These are phyloP conservation scores for Thomomys bottae DNA, from an alignment of 2,113 vertebrate species.

Conservation along the genomic window DNA sequence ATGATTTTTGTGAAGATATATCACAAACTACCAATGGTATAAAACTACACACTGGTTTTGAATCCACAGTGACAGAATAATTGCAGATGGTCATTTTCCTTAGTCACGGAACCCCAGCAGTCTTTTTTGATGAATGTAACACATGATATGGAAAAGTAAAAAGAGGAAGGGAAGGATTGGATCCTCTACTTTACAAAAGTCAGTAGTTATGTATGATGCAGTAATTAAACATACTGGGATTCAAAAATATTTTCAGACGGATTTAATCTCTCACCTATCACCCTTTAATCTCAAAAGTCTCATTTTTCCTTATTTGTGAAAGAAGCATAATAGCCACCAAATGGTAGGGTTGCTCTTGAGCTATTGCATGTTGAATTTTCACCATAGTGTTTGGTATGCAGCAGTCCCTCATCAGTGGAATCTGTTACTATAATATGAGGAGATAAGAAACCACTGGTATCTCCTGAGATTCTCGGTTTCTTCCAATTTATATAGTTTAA, in stretches of 20 bases:
- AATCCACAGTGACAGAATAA: not conserved
- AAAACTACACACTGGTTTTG: not conserved
- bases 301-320: not conserved
- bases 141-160: not conserved
- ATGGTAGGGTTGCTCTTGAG: not conserved
- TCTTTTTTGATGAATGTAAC: not conserved
- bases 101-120: not conserved
- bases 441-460: not conserved
- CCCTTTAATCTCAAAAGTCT: not conserved
- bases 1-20: not conserved
- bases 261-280: not conserved
- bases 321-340: not conserved
- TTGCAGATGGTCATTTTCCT: not conserved
- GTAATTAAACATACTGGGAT: not conserved
- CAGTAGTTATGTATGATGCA: not conserved
- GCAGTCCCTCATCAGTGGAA: rapidly evolving
- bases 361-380: not conserved
- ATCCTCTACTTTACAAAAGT: not conserved
- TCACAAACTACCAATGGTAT: not conserved
- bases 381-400: rapidly evolving
- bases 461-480: not conserved
- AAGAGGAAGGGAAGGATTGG: not conserved
- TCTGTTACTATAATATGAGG: rapidly evolving
- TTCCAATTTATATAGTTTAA: not conserved
- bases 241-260: not conserved